These are phyloP conservation scores for Cercopithecus mona DNA, from an alignment of 2,113 vertebrate genomes.

Conservation along the genomic window DNA sequence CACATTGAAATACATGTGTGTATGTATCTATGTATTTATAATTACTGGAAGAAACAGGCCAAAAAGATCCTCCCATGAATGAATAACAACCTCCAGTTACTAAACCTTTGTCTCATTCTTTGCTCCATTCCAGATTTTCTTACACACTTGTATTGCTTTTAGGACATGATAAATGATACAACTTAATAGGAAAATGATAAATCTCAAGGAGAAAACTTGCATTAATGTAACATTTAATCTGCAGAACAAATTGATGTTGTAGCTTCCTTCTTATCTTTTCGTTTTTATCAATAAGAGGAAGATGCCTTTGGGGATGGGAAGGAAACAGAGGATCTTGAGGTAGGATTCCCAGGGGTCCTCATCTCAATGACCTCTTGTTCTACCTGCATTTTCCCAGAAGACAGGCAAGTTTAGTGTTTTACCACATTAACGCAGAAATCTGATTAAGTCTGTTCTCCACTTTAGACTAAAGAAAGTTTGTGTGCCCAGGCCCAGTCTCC, in stretches of 20 bases:
- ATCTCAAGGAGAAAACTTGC: neutral
- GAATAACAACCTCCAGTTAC: neutral
- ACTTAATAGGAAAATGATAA: slow-evolving; percentile 34
- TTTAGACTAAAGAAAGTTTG: neutral
- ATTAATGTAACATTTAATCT: slow-evolving; percentile 13
- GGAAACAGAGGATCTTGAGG: neutral
- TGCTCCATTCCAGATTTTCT: slow-evolving; percentile 13
- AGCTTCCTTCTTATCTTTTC: neutral
- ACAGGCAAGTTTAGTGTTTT: neutral
- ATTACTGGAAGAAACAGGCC: neutral
- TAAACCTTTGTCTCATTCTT: neutral
- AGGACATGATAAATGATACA: neutral
- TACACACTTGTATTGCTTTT: neutral
- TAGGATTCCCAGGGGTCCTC: neutral
- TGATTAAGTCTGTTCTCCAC: neutral
- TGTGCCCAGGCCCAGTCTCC: neutral
- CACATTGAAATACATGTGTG: neutral
- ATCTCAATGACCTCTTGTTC: neutral
- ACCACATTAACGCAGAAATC: neutral
- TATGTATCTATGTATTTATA: neutral
- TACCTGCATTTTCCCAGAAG: neutral
- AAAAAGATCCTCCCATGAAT: neutral
- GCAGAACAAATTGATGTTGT: neutral
- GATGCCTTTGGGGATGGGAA: neutral
- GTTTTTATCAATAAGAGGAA: neutral